Base-by-base conservation (phyloP, 2,888 invertebrate genomes). In the Brachyopa scutellaris region DNA sequence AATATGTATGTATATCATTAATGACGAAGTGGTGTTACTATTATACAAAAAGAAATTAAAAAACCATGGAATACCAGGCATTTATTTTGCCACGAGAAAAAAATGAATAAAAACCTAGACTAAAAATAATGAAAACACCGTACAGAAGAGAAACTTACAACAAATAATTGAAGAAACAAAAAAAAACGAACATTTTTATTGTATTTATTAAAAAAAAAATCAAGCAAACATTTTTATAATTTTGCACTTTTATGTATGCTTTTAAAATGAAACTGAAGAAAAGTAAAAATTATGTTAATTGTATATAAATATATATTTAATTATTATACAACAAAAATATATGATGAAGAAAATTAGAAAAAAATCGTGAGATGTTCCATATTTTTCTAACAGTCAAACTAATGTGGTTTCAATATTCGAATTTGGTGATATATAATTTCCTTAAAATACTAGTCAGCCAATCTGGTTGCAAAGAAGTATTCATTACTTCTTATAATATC, bases 271-370 rank as follows among this genome's bases (percentile, higher is more conserved):
- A 67, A 67, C 53, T 55, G 31, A 49, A 72, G 38, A 47, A 47
- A 72, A 64, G 84, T 70, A 85, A 79, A 76, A 76, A 70, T 80
- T 84, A 80, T 85, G 84, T 73, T 85, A 85, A 82, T 84, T 84
- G 80, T 82, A 79, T 84, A 82, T 85, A 73, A 85, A 84, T 79
- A 79, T 83, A 85, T 84, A 84, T 85, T 85, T 85, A 85, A 84
- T 85, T 84, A 84, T 84, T 85, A 84, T 78, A 84, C 72, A 57
- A 83, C 69, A 84, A 83, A 67, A 74, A 78, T 76, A 76, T 76
- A 76, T 80, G 61, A 80, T 84, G 84, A 69, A 82, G 82, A 73
- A 77, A 73, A 59, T 64, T 47, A 66, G 69, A 80, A 67, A 77
- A 73, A 80, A 59, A 55, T 49, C 73, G 73, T 77, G 42, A 69